Base-by-base conservation (phyloP, 2,888 invertebrate genomes). In the Beris chalybata region DNA sequence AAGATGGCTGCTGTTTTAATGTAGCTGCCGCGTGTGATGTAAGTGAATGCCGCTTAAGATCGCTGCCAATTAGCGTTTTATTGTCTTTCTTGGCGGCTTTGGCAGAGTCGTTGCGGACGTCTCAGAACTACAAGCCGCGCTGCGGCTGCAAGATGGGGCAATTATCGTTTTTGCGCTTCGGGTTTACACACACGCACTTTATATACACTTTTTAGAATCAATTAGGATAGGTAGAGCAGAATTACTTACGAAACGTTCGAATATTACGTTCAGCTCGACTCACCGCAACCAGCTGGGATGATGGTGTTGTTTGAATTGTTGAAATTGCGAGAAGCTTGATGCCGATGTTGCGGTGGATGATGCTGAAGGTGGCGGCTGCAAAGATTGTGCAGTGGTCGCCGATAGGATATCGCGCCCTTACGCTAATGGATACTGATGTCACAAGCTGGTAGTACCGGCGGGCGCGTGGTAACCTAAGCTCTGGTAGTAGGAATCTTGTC, bases 361-460 rank as follows among this genome's bases (percentile, higher is more conserved):
- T 59, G 45, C 32, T 54, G 66, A 22, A 47, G 50, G 4, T 65
- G 65, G 38, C 30, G 38, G 13, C 38, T 61, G 52, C 32, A 61
- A 50, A 50, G 61, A 61, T 50, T 61, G 31, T 59, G 65, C 45
- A 59, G 68, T 9, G 44, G 66, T 22, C 57, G 59, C 54, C 61
- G 68, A 47, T 65, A 67, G 22, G 63, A 67, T 29, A 61, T 68
- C 68, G 70, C 69, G 81, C 77, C 80, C 86, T 91, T 92, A 93
- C 85, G 92, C 92, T 83, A 92, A 84, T 74, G 93, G 92, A 79
- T 93, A 93, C 84, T 81, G 81, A 77, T 93, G 93, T 93, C 93
- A 93, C 92, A 93, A 93, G 81, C 91, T 90, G 79, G 92, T 89
- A 77, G 92, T 89, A 65, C 86, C 86, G 70, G 87, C 82, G 69